A percentile compares a stretch with the other conserved stretches of the same genome.
These are phyloP conservation scores for Geotria australis DNA, from an alignment of 2,797 vertebrate species.

Conservation along the genomic window DNA sequence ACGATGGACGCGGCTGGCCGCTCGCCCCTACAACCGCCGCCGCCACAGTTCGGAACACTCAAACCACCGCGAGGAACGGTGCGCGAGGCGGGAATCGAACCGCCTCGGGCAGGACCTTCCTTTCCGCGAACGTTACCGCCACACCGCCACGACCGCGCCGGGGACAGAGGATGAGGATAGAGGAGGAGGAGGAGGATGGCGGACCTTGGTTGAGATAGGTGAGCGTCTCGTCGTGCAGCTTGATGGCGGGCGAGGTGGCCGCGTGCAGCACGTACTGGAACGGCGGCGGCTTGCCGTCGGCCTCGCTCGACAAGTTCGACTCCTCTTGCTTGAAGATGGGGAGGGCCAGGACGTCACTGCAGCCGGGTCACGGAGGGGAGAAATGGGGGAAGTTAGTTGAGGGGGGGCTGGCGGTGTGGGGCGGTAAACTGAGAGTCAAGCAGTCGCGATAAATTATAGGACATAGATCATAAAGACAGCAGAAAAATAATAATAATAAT, in stretches of 20 bases:
- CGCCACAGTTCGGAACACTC: too few relatives aligned
- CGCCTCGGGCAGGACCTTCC: too few relatives aligned
- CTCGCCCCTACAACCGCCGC: too few relatives aligned
- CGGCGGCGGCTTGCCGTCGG: conserved; percentile 56
- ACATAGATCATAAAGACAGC: too few relatives aligned
- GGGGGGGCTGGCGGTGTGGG: not conserved
- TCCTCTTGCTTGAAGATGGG: conserved; percentile 37
- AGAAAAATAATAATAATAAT: too few relatives aligned
- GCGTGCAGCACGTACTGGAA: conserved; percentile 86
- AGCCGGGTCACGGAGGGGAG: not conserved
- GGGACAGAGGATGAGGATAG: not conserved
- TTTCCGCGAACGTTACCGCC: too few relatives aligned
- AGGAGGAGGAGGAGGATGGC: not conserved
- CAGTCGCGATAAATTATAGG: too few relatives aligned
- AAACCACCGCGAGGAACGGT: too few relatives aligned
- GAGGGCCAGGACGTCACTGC: not conserved
- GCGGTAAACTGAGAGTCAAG: too few relatives aligned
- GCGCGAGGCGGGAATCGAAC: too few relatives aligned
- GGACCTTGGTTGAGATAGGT: conserved; percentile 93
- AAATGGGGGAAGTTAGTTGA: not conserved
- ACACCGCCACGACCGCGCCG: too few relatives aligned
- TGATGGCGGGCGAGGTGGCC: conserved; percentile 73
- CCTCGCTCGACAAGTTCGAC: conserved; percentile 44
- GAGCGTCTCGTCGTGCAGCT: conserved; percentile 75
- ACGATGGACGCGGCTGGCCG: too few relatives aligned